phyloP scores from a whole-genome alignment of 2,113 vertebrate species.

The Clupea harengus region DNA sequence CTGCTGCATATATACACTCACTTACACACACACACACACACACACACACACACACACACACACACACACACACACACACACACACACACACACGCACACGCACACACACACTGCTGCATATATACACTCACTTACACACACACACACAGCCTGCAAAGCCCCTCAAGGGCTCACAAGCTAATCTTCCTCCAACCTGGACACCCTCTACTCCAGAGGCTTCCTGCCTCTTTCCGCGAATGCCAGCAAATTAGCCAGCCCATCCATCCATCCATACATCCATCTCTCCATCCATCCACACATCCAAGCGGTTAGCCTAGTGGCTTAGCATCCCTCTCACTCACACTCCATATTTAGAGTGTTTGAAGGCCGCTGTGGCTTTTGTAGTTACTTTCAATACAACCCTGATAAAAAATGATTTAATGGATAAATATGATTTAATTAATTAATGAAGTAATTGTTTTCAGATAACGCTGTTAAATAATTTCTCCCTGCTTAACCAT shows the following conservation, averaged over 20 bases:
- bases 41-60: background rate
- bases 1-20: too few species aligned
- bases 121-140: conserved; percentile 10
- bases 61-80: background rate
- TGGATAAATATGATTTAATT: too few species aligned
- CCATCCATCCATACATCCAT: background rate
- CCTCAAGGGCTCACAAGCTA: conserved; percentile 36
- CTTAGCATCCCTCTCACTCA: background rate
- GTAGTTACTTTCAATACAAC: background rate
- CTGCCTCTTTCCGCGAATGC: conserved; percentile 44
- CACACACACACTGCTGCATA: conserved; percentile 23
- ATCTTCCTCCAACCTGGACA: conserved; percentile 37
- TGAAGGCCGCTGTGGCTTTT: background rate
- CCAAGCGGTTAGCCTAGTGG: background rate
- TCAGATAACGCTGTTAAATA: background rate
- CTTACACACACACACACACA: too few species aligned
- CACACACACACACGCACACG: conserved; percentile 13
- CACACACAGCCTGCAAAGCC: conserved; percentile 32
- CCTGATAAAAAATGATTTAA: too few species aligned
- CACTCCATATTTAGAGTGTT: background rate
- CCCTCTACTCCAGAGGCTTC: background rate
- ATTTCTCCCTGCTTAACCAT: background rate
- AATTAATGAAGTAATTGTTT: background rate
- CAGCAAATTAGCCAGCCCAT: conserved; percentile 40
- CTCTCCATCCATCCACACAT: background rate